phyloP scores from a whole-genome alignment of 2,888 invertebrate species.

The Sminthurides aquaticus region DNA sequence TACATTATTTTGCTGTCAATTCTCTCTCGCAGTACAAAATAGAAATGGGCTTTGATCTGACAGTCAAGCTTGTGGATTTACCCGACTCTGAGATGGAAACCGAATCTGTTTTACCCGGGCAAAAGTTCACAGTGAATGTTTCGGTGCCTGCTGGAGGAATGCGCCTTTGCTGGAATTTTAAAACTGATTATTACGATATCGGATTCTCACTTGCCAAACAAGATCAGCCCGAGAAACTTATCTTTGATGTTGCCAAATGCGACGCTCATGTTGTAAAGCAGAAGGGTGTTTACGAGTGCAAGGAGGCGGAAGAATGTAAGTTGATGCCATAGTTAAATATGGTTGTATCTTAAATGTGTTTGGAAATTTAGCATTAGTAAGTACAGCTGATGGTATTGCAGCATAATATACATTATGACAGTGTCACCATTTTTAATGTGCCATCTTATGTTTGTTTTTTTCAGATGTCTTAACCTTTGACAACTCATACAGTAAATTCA shows the following conservation, averaged over 20 bases:
- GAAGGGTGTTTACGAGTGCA: conserved; percentile 1
- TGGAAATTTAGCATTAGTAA: too few relatives aligned
- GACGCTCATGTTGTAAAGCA: conserved; percentile 14
- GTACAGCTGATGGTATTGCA: too few relatives aligned
- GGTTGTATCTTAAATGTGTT: too few relatives aligned
- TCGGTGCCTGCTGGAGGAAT: background rate
- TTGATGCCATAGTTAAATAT: too few relatives aligned
- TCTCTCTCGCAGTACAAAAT: conserved; percentile 18
- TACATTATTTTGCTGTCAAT: too few relatives aligned
- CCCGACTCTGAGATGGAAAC: conserved; percentile 4
- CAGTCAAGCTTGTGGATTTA: background rate
- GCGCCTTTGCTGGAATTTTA: conserved; percentile 15
- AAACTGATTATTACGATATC: conserved; percentile 13
- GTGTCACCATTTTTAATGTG: too few relatives aligned
- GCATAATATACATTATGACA: too few relatives aligned
- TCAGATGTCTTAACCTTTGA: conserved; percentile 12
- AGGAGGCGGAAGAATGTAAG: conserved; percentile 8
- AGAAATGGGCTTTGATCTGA: conserved; percentile 7
- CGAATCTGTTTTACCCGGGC: background rate
- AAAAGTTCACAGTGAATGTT: conserved; percentile 1
- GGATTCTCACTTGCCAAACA: background rate
- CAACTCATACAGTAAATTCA: conserved; percentile 17
- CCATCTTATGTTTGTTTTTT: background rate
- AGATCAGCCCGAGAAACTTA: background rate
- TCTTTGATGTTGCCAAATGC: background rate